Conservation (phyloP, 2,797 vertebrate genomes). For the Falco peregrinus region DNA sequence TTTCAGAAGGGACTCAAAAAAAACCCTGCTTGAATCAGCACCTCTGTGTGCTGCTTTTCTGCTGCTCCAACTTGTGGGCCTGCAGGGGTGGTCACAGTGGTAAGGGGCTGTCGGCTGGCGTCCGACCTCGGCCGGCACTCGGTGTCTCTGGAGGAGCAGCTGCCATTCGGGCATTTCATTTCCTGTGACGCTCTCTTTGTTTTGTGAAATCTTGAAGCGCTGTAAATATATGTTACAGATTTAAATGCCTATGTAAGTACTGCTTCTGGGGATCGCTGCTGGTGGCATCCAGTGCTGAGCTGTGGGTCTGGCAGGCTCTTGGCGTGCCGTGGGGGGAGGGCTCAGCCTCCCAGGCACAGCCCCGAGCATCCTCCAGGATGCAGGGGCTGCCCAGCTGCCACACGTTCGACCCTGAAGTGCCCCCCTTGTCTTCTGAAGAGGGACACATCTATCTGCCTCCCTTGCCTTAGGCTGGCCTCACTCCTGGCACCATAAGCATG, state of each 20-base stretch:
- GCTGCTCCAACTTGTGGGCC: accelerated
- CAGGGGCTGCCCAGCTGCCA: background rate
- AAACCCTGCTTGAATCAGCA: background rate
- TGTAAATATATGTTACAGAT: background rate
- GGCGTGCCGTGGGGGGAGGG: accelerated
- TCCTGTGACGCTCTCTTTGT: background rate
- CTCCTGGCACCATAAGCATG: accelerated
- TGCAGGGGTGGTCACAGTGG: background rate
- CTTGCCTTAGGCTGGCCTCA: background rate
- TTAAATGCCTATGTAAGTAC: background rate
- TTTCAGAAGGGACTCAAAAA: background rate
- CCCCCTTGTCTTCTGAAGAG: background rate
- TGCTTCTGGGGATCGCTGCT: accelerated
- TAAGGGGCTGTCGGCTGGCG: background rate
- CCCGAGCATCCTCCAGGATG: accelerated
- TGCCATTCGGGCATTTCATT: background rate
- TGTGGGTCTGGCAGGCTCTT: accelerated
- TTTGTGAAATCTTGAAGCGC: background rate
- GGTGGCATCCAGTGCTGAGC: background rate
- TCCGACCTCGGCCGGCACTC: background rate
- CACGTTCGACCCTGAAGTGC: background rate
- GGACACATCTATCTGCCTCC: background rate
- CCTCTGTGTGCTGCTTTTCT: accelerated
- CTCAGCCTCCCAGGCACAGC: background rate
- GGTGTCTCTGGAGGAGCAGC: accelerated